phyloP scores from a whole-genome alignment of 2,113 vertebrate species.

The Ailurus styani region DNA sequence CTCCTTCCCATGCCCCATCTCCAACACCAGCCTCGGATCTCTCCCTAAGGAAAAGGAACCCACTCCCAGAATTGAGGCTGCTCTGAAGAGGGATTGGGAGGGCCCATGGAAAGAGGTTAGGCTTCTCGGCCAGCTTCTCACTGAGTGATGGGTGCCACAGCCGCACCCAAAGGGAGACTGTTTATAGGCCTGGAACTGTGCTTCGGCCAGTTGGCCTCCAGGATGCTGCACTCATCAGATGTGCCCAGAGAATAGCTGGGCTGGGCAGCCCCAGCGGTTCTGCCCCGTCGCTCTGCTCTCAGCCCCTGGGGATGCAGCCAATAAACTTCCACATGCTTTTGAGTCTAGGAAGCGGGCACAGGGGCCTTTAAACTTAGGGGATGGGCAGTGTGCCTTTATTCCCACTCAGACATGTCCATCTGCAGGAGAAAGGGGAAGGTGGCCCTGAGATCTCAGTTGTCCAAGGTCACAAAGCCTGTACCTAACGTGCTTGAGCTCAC shows the following conservation, averaged over 20 bases:
- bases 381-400: neutral
- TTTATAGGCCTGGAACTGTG: fast-evolving
- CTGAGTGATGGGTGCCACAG: fast-evolving
- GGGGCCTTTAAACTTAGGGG: neutral
- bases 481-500: neutral
- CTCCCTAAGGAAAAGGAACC: neutral
- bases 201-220: fast-evolving
- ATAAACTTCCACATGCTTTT: neutral
- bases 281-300: fast-evolving
- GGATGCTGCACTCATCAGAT: fast-evolving
- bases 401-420: neutral
- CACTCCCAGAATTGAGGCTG: neutral
- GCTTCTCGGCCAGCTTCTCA: fast-evolving
- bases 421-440: neutral
- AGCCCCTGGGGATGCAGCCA: fast-evolving
- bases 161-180: fast-evolving
- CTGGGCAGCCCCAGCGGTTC: fast-evolving
- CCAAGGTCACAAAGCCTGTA: neutral
- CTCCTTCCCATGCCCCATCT: neutral
- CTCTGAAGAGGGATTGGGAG: neutral
- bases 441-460: neutral
- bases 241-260: fast-evolving
- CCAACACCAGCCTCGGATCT: neutral
- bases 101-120: neutral
- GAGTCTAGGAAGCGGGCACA: neutral